Evolutionary conservation across 2,888 invertebrate genomes (phyloP).

Genomic region (Zelleria hepariella): DNA sequence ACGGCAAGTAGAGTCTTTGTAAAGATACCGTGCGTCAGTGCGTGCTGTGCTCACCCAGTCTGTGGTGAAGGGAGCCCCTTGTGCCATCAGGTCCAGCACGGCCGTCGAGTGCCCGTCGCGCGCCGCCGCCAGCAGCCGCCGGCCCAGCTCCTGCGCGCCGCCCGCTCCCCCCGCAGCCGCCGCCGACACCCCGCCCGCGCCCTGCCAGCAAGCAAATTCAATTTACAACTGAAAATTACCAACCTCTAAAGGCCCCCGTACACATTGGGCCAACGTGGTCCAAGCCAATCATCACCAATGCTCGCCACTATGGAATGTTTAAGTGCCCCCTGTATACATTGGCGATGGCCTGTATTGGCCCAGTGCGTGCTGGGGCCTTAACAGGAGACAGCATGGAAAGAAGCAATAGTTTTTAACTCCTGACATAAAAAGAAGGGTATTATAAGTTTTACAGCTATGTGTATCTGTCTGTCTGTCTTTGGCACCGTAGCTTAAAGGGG

Average conservation of each 20-base stretch:
- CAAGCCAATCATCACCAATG: too few species aligned
- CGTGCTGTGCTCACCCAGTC: conserved; percentile 93
- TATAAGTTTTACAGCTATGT: too few species aligned
- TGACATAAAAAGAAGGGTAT: too few species aligned
- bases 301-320: background rate
- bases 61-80: conserved; percentile 92
- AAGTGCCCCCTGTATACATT: background rate
- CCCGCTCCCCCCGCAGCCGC: conserved; percentile 19
- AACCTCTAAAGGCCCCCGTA: too few species aligned
- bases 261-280: conserved; percentile 5
- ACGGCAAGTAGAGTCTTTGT: too few species aligned
- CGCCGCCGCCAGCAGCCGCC: conserved; percentile 84
- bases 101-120: conserved; percentile 82
- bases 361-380: background rate
- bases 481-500: too few species aligned
- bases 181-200: conserved; percentile 10
- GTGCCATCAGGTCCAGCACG: conserved; percentile 83
- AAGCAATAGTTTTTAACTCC: too few species aligned
- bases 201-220: conserved; percentile 5
- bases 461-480: too few species aligned
- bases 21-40: too few species aligned
- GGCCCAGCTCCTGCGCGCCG: conserved; percentile 84
- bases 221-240: too few species aligned
- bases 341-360: too few species aligned
- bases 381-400: background rate